Base-by-base conservation (phyloP, 1,140 invertebrate species). In the Homalodisca vitripennis region DNA sequence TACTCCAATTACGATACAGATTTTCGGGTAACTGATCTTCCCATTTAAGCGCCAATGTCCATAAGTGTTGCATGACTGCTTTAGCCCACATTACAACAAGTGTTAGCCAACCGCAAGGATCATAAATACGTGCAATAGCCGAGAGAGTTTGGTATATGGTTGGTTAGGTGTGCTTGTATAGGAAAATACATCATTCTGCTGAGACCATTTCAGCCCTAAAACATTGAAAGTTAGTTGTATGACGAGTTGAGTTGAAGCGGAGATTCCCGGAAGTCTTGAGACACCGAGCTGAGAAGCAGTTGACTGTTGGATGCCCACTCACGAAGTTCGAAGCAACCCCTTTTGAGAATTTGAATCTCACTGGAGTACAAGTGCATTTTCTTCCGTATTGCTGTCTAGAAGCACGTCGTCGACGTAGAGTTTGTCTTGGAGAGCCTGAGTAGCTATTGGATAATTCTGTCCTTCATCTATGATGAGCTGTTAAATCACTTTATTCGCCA, bases 41-140 rank as follows among this genome's bases (percentile, higher is more conserved):
- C 60, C 60, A 63, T 6, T 12, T 13, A 1, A 63, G 20, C 1
- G 14, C 30, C 20, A 26, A 1, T 2, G 60, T 31, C 60, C 60
- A 63, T 1, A 63, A 12, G 10, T 2, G 6, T 29, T 63, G 29
- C 27, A 63, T n/a, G n/a, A n/a, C n/a, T n/a, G n/a, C n/a, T n/a
- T n/a, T n/a, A n/a, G n/a, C n/a, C n/a, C n/a, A n/a, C 29, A 63
- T 32, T 63, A 31, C 34, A 1, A 63, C 29, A 31, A 31, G 60
- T 6, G 60, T 26, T 3, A 63, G 17, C 2, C 2, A 63, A 14
- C 60, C 60, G 34, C 27, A 31, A 30, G 60, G 60, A 22, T 63
- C 60, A 63, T 31, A 63, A 17, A 63, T 30, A 20, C 27, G 13
- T 29, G 27, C 60, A 63, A 63, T 63, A 32, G 24, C 2, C n/a